These are phyloP conservation scores for Ceratina calcarata DNA, from an alignment of 1,140 invertebrate genomes.

Conservation along the genomic window DNA sequence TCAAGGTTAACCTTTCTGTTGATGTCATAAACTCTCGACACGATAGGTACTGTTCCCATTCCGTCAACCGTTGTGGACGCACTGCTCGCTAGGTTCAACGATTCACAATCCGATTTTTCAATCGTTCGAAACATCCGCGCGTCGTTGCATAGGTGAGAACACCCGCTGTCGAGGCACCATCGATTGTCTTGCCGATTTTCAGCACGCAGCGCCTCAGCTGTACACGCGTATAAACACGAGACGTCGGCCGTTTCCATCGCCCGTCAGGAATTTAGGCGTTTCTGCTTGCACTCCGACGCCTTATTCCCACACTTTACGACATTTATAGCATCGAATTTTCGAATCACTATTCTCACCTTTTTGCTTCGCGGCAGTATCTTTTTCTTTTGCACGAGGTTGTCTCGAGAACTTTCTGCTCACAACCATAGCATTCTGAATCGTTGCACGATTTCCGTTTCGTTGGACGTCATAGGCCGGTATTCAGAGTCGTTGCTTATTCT, in stretches of 20 bases:
- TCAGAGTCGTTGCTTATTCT: too few relatives aligned
- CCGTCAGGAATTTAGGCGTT: background rate
- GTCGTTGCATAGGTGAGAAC: slow-evolving; percentile 10
- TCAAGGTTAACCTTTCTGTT: background rate
- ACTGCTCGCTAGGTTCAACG: slow-evolving; percentile 5
- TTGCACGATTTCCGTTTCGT: too few relatives aligned
- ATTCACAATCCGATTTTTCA: background rate
- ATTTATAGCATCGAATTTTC: background rate
- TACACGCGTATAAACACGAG: background rate
- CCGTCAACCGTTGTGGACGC: background rate
- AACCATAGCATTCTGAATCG: too few relatives aligned
- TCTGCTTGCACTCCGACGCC: background rate
- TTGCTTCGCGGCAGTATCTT: too few relatives aligned
- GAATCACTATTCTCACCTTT: too few relatives aligned
- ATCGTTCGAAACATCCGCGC: background rate
- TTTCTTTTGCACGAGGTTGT: too few relatives aligned
- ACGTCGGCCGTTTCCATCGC: background rate
- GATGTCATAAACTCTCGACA: background rate
- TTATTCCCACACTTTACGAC: background rate
- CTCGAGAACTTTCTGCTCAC: too few relatives aligned
- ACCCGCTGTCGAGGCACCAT: slow-evolving; percentile 24
- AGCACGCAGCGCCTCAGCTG: background rate
- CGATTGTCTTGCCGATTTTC: background rate
- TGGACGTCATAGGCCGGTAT: too few relatives aligned
- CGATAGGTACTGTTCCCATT: background rate